A percentile compares a stretch with the other conserved stretches of the same genome.
phyloP scores from a whole-genome alignment of 2,797 vertebrate genomes.

The Chaunax sp. region DNA sequence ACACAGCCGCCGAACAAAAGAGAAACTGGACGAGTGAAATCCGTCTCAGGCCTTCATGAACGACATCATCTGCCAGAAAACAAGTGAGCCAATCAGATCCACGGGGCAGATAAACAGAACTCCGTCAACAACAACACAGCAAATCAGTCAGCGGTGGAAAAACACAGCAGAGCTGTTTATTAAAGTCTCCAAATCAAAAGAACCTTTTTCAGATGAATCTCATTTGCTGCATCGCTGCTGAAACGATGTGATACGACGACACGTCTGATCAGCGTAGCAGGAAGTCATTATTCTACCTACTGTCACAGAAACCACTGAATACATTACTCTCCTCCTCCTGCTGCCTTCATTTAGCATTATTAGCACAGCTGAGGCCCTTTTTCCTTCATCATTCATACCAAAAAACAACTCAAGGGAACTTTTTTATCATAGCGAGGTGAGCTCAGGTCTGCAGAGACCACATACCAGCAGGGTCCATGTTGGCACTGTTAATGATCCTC shows the following conservation, averaged over 20 bases:
- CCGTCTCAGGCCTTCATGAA: too few relatives aligned
- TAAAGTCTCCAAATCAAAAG: conserved; percentile 34
- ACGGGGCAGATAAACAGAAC: conserved; percentile 5
- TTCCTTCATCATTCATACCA: too few relatives aligned
- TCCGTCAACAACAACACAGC: background rate
- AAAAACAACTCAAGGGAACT: too few relatives aligned
- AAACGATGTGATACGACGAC: conserved; percentile 38
- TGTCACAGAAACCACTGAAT: conserved; percentile 29
- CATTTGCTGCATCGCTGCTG: conserved; percentile 26
- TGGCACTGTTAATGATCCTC: too few relatives aligned
- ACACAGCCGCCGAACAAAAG: too few relatives aligned
- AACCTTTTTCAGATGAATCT: conserved; percentile 17
- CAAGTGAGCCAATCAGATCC: conserved; percentile 16
- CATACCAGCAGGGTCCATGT: too few relatives aligned
- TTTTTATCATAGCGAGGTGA: too few relatives aligned
- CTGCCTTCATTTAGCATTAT: conserved; percentile 25
- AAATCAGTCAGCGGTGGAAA: conserved; percentile 12
- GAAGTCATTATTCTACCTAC: conserved; percentile 41
- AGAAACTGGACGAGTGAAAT: too few relatives aligned
- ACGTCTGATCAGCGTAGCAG: conserved; percentile 31
- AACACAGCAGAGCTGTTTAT: conserved; percentile 33
- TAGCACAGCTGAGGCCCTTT: conserved; percentile 3
- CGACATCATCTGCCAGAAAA: conserved; percentile 28
- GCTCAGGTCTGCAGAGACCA: too few relatives aligned
- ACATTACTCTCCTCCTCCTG: conserved; percentile 18